Percentiles rank a stretch among this genome's conserved stretches.
Evolutionary conservation across 92 coral and sea anemone genomes (phyloP).

Genomic region (Metridium senile): DNA sequence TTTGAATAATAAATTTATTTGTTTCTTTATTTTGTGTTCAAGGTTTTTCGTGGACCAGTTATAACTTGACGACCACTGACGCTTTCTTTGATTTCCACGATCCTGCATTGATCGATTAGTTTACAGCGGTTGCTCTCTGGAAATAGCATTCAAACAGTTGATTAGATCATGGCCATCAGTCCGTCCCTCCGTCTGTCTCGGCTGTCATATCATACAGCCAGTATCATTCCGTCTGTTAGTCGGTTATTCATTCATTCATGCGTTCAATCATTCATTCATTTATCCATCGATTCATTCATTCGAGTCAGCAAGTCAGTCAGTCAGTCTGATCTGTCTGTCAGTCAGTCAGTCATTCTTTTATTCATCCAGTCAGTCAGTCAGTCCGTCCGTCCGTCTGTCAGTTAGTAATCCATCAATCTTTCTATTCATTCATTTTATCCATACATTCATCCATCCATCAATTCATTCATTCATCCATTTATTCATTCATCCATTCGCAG

Average conservation of each 20-base stretch:
- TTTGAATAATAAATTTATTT: too few relatives aligned
- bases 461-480: neutral
- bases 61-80: too few relatives aligned
- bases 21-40: too few relatives aligned
- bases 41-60: neutral
- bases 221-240: too few relatives aligned
- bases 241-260: neutral
- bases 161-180: too few relatives aligned
- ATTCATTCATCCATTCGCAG: neutral
- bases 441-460: neutral
- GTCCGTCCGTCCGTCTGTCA: neutral
- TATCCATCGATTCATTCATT: neutral
- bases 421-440: neutral
- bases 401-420: neutral
- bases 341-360: neutral
- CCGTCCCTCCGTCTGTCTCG: too few relatives aligned
- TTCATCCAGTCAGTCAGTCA: neutral
- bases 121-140: too few relatives aligned
- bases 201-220: too few relatives aligned
- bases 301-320: neutral
- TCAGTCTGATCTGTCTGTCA: neutral
- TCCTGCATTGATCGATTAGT: too few relatives aligned
- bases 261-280: neutral
- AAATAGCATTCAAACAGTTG: too few relatives aligned
- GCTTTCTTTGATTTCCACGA: too few relatives aligned